A percentile compares a stretch with the other conserved stretches of the same genome.
Conservation (phyloP, 2,888 invertebrate species). For the Ophioninae sp. region DNA sequence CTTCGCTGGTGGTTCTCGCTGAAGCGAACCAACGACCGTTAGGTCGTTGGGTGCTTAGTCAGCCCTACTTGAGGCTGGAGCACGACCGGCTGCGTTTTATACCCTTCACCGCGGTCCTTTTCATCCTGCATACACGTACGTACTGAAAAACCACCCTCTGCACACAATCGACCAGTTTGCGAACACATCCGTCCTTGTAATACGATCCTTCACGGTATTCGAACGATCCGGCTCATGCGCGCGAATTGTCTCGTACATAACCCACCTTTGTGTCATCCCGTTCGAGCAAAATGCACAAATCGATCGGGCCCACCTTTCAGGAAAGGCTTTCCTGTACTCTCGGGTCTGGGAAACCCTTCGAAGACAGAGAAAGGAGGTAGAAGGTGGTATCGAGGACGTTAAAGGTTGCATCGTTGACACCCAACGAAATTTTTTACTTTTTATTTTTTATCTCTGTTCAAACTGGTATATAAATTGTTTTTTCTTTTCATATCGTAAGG, state of each 20-base stretch:
- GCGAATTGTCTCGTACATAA: background rate
- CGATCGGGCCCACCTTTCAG: background rate
- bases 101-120: slow-evolving; percentile 50
- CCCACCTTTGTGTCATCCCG: background rate
- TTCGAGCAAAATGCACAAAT: slow-evolving; percentile 1
- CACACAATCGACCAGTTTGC: background rate
- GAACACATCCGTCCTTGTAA: background rate
- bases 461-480: background rate
- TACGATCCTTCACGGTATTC: background rate
- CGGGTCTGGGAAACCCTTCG: background rate
- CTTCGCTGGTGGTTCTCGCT: slow-evolving; percentile 20
- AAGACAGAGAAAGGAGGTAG: background rate
- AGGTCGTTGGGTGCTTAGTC: slow-evolving; percentile 73
- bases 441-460: background rate
- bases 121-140: background rate
- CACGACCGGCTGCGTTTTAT: slow-evolving; percentile 72
- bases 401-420: too few relatives aligned
- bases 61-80: slow-evolving; percentile 70
- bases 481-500: too few relatives aligned
- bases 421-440: background rate
- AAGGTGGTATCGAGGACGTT: background rate
- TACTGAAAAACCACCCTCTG: background rate
- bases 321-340: background rate
- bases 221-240: background rate
- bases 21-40: slow-evolving; percentile 70